These are phyloP conservation scores for Chaetops frenatus DNA, from an alignment of 2,113 vertebrate species.

Conservation along the genomic window DNA sequence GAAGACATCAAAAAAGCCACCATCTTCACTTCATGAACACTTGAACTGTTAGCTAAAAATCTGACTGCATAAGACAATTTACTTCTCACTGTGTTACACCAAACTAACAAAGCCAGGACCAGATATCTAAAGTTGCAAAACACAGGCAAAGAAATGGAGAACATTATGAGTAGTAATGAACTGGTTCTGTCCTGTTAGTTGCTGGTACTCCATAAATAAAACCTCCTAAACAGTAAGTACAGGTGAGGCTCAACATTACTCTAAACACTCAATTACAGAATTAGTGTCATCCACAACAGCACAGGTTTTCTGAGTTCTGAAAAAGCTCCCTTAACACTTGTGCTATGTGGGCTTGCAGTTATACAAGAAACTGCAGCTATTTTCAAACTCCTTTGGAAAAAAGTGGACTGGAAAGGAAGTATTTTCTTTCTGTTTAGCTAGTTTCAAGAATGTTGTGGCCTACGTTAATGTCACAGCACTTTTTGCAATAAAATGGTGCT, in stretches of 20 bases:
- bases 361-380: background rate
- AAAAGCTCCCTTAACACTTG: background rate
- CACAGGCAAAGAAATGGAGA: background rate
- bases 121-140: rapidly evolving
- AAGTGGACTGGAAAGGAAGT: background rate
- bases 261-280: background rate
- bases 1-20: background rate
- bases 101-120: background rate
- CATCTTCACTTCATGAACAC: background rate
- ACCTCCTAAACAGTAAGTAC: background rate
- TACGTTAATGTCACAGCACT: background rate
- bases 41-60: background rate
- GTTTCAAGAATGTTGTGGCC: conserved; percentile 3
- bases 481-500: conserved; percentile 1
- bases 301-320: background rate
- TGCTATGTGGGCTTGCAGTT: background rate
- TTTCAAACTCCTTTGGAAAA: background rate
- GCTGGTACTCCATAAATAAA: background rate
- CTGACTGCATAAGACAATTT: background rate
- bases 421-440: conserved; percentile 1
- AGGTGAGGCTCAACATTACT: background rate
- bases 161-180: background rate
- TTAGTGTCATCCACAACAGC: background rate
- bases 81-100: background rate
- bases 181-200: background rate